A percentile compares a stretch with the other conserved stretches of the same genome.
phyloP scores from a whole-genome alignment of 2,113 vertebrate genomes.

The Ageneiosus marmoratus region DNA sequence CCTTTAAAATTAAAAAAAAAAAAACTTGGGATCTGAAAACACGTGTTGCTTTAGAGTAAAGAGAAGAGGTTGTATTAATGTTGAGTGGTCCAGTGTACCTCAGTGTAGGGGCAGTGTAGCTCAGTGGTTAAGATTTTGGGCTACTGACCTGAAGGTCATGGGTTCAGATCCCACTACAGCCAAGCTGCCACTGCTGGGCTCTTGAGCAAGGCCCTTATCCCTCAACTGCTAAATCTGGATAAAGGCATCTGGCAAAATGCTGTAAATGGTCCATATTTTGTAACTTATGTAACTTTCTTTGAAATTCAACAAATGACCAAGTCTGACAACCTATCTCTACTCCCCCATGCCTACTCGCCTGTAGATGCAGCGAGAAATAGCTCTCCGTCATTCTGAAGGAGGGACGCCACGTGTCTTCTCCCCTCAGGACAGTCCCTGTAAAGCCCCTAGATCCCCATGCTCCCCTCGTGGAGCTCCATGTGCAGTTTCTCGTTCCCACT shows the following conservation, averaged over 20 bases:
- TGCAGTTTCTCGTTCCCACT: slow-evolving; percentile 70
- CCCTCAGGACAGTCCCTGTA: slow-evolving; percentile 72
- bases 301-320: neutral
- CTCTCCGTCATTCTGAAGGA: slow-evolving; percentile 69
- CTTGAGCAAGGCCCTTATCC: too few relatives aligned
- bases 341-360: neutral
- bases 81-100: neutral
- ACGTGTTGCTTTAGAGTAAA: neutral
- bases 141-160: too few relatives aligned
- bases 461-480: slow-evolving; percentile 53
- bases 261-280: too few relatives aligned
- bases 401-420: slow-evolving; percentile 60
- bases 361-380: slow-evolving; percentile 85
- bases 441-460: slow-evolving; percentile 53
- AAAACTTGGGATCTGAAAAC: neutral
- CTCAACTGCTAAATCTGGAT: too few relatives aligned
- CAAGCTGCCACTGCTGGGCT: too few relatives aligned
- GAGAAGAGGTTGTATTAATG: neutral
- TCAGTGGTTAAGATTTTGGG: too few relatives aligned
- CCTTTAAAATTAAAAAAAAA: neutral
- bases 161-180: too few relatives aligned
- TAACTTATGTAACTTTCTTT: neutral
- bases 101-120: too few relatives aligned
- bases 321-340: neutral
- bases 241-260: too few relatives aligned